Evolutionary conservation across 2,797 vertebrate genomes (phyloP), one percentile per base, ranked within the genome.

Genomic region (Acanthis flammea): DNA sequence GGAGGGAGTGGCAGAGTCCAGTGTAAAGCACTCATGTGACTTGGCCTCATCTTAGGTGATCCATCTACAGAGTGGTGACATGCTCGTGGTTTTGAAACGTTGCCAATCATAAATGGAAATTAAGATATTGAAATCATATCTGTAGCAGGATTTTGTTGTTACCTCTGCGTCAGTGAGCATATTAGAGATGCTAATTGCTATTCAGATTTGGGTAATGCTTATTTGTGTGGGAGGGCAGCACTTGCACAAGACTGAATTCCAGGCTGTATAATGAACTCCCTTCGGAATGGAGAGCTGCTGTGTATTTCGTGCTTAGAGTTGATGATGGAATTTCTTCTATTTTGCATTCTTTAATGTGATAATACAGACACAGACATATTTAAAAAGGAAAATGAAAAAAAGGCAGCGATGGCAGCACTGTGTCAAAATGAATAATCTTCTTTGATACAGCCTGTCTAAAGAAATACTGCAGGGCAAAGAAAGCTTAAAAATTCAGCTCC

Each of bases 321-420:
- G 80, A 44, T 41, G 78, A 51, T 86, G 62, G 70, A 90, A 71
- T 93, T 79, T 87, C 81, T 91, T 92, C 28, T 10, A 21, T 82
- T 91, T 92, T 82, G 22, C 33, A 24, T 89, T 91, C 91, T 92
- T 94, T 87, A 82, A 89, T 91, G 60, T 85, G 71, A 37, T 92
- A 85, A 76, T 79, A n/a, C 30, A 91, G 89, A 60, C 71, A 71
- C 42, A 62, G 39, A 58, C 54, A 4, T 75, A 55, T 86, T 81
- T 88, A 16, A 85, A 79, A 71, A 61, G 58, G 19, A 35, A 37
- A 41, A 55, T 15, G 17, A 24, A 41, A 55, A 57, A 78, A 79
- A 63, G 39, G 28, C 4, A 2, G 41, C 0, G 1, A 14, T 0
- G 2, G 41, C 0, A 5, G 24, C 39, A 23, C 55, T 1, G 3